phyloP scores from a whole-genome alignment of 2,113 vertebrate genomes.

The Cinclus cinclus region DNA sequence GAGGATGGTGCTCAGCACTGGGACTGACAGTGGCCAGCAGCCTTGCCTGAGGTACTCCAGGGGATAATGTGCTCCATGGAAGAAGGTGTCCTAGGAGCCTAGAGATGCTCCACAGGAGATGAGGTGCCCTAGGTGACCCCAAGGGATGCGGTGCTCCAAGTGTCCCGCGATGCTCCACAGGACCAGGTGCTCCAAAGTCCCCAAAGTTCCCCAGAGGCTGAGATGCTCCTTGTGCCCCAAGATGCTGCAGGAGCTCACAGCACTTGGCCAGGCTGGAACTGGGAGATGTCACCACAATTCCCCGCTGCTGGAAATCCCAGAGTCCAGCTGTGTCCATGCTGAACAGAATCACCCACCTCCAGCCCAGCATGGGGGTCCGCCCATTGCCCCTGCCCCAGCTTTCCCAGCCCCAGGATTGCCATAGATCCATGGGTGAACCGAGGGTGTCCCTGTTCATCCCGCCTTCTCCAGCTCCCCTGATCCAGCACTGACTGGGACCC shows the following conservation, averaged over 20 bases:
- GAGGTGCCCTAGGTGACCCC: background rate
- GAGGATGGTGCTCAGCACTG: accelerated
- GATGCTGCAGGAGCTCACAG: background rate
- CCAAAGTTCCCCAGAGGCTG: accelerated
- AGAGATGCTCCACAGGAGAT: no score
- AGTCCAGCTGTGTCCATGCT: background rate
- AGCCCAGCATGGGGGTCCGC: background rate
- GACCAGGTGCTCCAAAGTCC: background rate
- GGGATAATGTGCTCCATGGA: background rate
- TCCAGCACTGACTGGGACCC: background rate
- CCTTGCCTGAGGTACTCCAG: background rate
- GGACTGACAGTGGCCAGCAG: accelerated
- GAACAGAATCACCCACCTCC: background rate
- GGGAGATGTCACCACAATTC: background rate
- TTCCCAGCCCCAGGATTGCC: background rate
- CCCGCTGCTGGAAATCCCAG: background rate
- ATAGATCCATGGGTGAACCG: accelerated
- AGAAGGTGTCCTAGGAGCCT: background rate
- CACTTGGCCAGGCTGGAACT: background rate
- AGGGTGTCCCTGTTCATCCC: background rate
- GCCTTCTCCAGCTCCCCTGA: background rate
- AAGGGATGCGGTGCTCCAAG: background rate
- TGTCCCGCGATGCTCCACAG: background rate
- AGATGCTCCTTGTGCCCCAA: background rate
- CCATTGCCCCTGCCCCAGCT: background rate